Base-by-base conservation (phyloP, 2,113 vertebrate species). In the Tricholaema leucomelas region DNA sequence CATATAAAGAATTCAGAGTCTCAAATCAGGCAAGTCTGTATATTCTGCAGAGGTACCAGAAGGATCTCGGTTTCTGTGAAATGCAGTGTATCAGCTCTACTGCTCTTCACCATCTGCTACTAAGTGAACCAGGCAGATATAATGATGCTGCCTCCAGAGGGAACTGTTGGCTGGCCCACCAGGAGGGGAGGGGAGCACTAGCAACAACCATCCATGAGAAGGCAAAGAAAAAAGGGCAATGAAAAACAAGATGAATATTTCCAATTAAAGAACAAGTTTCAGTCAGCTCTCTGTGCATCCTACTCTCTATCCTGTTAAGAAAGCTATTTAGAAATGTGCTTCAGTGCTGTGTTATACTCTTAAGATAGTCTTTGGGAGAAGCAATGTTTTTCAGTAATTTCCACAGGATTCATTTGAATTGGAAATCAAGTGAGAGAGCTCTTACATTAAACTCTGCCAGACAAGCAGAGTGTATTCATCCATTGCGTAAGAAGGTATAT, bases 121-220 rank as follows among this genome's bases (percentile, higher is more conserved):
- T 82, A 91, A 96, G 95, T 80, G 92, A 96, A 95, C 87, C 95
- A 95, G 93, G 95, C 94, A 95, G 92, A 96, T 93, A 96, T 93
- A 95, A 95, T 94, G 94, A 95, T 96, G 91, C 94, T 96, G 95
- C 95, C 96, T 96, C 96, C 95, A 95, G 95, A 96, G 95, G 95
- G 94, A 95, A 96, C 95, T 93, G 91, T 94, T 95, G 95, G 96
- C 93, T 95, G 95, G 91, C 94, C 92, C 95, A 93, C 92, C 91
- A 96, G 95, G 91, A 96, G 93, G 94, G 95, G 95, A 93, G 88
- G 80, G 92, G 87, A 94, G 77, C 88, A 94, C 91, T 93, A 94
- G 86, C 95, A 93, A 95, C 95, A 91, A 56, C 91, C 92, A 96
- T 82, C 84, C 91, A 85, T 94, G 95, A 95, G 91, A 88, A 96